Conservation (phyloP, 2,888 invertebrate species). For the Diarsia brunnea region DNA sequence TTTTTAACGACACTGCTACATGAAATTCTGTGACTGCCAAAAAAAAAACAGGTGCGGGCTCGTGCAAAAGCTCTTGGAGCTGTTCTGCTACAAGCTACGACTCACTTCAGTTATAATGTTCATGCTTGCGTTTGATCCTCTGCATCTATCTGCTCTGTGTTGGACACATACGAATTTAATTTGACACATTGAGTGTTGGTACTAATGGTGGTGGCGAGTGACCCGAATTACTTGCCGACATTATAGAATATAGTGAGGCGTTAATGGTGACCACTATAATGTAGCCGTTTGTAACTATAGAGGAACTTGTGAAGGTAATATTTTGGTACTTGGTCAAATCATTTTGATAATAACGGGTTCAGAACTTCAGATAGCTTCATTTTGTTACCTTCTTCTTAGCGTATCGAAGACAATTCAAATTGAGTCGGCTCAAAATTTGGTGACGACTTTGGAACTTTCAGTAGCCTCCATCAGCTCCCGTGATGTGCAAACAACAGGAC, state of each 20-base stretch:
- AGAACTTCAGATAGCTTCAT: no score
- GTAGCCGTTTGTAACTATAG: not conserved
- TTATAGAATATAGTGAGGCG: slow-evolving; percentile 14
- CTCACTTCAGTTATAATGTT: not conserved
- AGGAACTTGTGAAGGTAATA: not conserved
- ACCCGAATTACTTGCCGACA: slow-evolving; percentile 58
- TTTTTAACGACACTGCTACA: not conserved
- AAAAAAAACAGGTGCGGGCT: not conserved
- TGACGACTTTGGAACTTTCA: no score
- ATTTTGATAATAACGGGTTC: not conserved
- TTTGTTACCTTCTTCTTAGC: no score
- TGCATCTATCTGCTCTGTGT: not conserved
- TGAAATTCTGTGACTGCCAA: not conserved
- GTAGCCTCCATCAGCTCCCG: no score
- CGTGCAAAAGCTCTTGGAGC: not conserved
- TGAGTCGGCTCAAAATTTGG: no score
- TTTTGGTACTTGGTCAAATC: not conserved
- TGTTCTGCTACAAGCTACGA: not conserved
- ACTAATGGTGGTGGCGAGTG: slow-evolving; percentile 6
- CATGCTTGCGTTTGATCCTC: not conserved
- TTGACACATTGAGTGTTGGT: slow-evolving; percentile 32
- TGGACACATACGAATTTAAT: slow-evolving; percentile 20
- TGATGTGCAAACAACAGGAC: no score
- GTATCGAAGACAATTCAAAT: no score
- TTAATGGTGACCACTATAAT: slow-evolving; percentile 34